Conservation (phyloP, 2,888 invertebrate genomes). For the Thera obeliscata region DNA sequence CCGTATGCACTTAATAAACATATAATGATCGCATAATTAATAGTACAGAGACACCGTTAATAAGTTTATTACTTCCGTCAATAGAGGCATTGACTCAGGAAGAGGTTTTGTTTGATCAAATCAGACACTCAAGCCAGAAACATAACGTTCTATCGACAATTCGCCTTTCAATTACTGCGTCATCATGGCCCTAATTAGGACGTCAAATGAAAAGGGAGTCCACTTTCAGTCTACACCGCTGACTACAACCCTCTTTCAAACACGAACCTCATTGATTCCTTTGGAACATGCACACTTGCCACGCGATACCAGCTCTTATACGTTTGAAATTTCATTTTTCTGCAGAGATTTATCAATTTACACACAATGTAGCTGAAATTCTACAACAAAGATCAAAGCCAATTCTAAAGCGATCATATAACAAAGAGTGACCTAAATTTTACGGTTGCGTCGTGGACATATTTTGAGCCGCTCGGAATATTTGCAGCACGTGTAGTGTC, state of each 20-base stretch:
- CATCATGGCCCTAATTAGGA: slow-evolving; percentile 30
- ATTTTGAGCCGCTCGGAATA: slow-evolving; percentile 21
- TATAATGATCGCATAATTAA: neutral
- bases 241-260: slow-evolving; percentile 14
- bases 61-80: neutral
- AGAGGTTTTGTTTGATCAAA: neutral
- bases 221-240: slow-evolving; percentile 9
- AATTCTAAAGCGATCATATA: slow-evolving; percentile 38
- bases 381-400: slow-evolving; percentile 33
- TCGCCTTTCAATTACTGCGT: slow-evolving; percentile 21
- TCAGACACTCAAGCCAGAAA: slow-evolving; percentile 10
- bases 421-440: slow-evolving; percentile 48
- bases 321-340: slow-evolving; percentile 1
- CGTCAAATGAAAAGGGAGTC: slow-evolving; percentile 32
- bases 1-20: neutral
- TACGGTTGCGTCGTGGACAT: slow-evolving; percentile 26
- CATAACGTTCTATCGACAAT: slow-evolving; percentile 7
- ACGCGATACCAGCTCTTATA: slow-evolving; percentile 21
- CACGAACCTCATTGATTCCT: slow-evolving; percentile 15
- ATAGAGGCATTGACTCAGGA: neutral
- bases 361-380: slow-evolving; percentile 23
- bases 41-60: neutral
- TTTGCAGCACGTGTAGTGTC: slow-evolving; percentile 13
- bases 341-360: slow-evolving; percentile 17
- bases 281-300: neutral